Conservation (phyloP, 2,888 invertebrate species). For the Ectemnius cavifrons region DNA sequence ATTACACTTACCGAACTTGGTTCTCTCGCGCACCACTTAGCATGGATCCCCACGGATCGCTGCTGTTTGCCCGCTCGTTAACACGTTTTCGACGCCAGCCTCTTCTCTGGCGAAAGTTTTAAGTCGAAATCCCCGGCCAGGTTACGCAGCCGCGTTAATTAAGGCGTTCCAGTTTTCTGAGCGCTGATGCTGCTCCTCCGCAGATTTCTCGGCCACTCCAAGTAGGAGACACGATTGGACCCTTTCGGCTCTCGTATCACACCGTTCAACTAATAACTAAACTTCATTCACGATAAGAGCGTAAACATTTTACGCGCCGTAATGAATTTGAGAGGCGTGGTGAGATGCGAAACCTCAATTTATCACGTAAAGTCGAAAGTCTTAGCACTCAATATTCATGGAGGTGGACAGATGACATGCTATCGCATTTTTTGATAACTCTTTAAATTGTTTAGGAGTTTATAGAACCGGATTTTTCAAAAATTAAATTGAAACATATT, state of each 20-base stretch:
- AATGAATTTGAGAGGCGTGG: too few relatives aligned
- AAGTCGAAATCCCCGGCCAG: conserved; percentile 39
- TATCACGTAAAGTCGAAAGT: too few relatives aligned
- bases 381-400: too few relatives aligned
- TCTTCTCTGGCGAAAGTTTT: conserved; percentile 22
- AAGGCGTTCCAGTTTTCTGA: conserved; percentile 45
- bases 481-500: too few relatives aligned
- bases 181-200: conserved; percentile 45
- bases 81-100: conserved; percentile 62
- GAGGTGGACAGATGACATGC: too few relatives aligned
- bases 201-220: conserved; percentile 40
- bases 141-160: conserved; percentile 46
- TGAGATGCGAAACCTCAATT: too few relatives aligned
- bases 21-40: conserved; percentile 51
- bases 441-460: too few relatives aligned
- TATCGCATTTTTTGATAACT: too few relatives aligned
- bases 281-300: neutral
- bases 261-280: neutral
- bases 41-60: conserved; percentile 46
- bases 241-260: neutral
- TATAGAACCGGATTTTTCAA: too few relatives aligned
- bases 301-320: too few relatives aligned
- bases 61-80: conserved; percentile 66
- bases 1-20: conserved; percentile 49
- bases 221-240: conserved; percentile 30